Percentiles rank a stretch among this genome's conserved stretches.
These are phyloP conservation scores for Poecilobothrus nobilitatus DNA, from an alignment of 2,888 invertebrate genomes.

Conservation along the genomic window DNA sequence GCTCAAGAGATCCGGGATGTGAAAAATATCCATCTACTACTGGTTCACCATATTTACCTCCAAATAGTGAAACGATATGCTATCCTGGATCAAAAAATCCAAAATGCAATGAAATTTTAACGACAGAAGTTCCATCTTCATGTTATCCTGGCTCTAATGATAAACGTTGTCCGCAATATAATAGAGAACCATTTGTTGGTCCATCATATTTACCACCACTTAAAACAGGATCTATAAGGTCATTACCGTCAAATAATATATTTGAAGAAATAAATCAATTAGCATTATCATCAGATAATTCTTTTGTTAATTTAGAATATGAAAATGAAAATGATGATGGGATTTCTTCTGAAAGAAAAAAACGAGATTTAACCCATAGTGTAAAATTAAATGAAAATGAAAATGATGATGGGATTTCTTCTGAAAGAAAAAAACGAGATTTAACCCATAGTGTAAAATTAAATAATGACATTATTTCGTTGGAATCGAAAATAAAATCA, in stretches of 20 bases:
- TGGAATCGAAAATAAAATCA: not conserved
- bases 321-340: not conserved
- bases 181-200: not conserved
- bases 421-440: not conserved
- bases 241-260: conserved; percentile 12
- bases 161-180: conserved; percentile 32
- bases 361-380: not conserved
- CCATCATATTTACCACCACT: conserved; percentile 37
- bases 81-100: conserved; percentile 41
- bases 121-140: conserved; percentile 19
- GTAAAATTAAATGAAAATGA: not conserved
- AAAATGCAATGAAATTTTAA: conserved; percentile 37
- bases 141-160: conserved; percentile 42
- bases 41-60: conserved; percentile 28
- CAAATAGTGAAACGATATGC: conserved; percentile 28
- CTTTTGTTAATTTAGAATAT: not conserved
- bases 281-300: conserved; percentile 30
- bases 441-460: not conserved
- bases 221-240: conserved; percentile 13
- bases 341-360: not conserved
- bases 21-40: conserved; percentile 30
- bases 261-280: conserved; percentile 36
- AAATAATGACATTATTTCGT: not conserved
- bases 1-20: conserved; percentile 34
- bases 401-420: not conserved